phyloP scores from a whole-genome alignment of 1,140 invertebrate genomes.

The Drosophila truncata region DNA sequence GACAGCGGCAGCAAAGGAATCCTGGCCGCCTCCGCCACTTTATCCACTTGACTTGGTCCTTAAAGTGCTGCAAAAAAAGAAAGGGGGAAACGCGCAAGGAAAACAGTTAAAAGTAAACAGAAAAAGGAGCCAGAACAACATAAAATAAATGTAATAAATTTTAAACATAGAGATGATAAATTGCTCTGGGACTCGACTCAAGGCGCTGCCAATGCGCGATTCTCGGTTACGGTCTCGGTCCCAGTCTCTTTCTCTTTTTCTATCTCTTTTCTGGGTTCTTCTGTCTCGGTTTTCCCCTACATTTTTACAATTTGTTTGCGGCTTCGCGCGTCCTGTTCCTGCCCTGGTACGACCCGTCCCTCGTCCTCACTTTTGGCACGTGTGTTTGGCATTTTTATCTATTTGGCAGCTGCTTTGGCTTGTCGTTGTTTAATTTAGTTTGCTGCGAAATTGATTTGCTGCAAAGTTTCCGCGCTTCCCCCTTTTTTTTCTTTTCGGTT shows the following conservation, averaged over 20 bases:
- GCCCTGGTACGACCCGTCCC: background rate
- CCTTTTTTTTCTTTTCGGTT: background rate
- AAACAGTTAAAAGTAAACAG: conserved; percentile 57
- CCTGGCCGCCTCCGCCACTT: conserved; percentile 53
- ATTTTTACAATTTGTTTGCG: conserved; percentile 82
- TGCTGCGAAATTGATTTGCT: conserved; percentile 70
- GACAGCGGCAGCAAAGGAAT: conserved; percentile 34
- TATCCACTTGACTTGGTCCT: conserved; percentile 62
- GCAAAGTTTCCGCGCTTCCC: conserved; percentile 19
- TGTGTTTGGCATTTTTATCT: conserved; percentile 73
- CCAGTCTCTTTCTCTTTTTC: background rate
- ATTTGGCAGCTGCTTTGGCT: conserved; percentile 69
- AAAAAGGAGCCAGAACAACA: conserved; percentile 60
- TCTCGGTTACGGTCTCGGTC: conserved; percentile 8
- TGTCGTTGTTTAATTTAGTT: conserved; percentile 70
- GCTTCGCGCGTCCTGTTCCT: conserved; percentile 58
- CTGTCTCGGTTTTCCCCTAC: conserved; percentile 23
- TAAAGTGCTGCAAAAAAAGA: conserved; percentile 49
- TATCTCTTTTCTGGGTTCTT: background rate
- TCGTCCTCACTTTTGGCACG: conserved; percentile 22
- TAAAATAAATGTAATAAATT: conserved; percentile 84
- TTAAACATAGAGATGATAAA: conserved; percentile 84
- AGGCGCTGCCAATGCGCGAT: conserved; percentile 69
- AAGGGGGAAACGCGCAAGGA: conserved; percentile 18
- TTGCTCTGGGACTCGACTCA: conserved; percentile 74